Evolutionary conservation across 2,888 invertebrate genomes (phyloP), one percentile per base, ranked within the genome.

Genomic region (Heliconius hortense): DNA sequence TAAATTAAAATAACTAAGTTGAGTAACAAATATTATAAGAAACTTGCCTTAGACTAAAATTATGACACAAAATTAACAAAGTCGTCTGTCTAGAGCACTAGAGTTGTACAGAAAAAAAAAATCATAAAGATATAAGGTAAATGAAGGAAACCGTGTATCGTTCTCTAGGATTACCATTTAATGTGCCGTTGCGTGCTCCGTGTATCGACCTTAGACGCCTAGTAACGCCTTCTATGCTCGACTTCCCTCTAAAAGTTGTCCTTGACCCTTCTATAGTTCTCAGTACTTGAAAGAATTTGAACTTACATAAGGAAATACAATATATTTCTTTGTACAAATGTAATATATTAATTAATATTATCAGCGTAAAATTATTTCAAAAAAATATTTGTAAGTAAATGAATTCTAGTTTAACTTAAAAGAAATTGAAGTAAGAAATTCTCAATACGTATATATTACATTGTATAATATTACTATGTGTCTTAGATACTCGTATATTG

Each of bases 131-230:
- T 18, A 63, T 62, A 68, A 62, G 64, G 26, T 24, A 8, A 64
- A 56, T 64, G 56, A 75, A 70, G 69, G 69, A 70, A 75, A 64
- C 35, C 71, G 28, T 67, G 71, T 73, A 76, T 74, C 76, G 78
- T 84, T 88, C 84, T 84, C 82, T 78, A 83, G 83, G 84, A 87
- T 86, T 88, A 87, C 84, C 82, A 82, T 80, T 80, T 71, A 80
- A 76, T 75, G 76, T 76, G 75, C 68, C 79, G 79, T 82, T 79
- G 83, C 83, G 84, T 84, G 83, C 68, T 75, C 28, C 53, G 71
- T 63, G 71, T 82, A 82, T 82, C 82, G 82, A 83, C 78, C 78
- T 72, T 35, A 59, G 73, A 28, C 69, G 63, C 74, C 69, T 60
- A 59, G 74, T 74, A 73, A 60, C 74, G 74, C 74, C 64, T 75